Evolutionary conservation across 2,888 invertebrate species (phyloP).

Genomic region (Dioctria linearis): DNA sequence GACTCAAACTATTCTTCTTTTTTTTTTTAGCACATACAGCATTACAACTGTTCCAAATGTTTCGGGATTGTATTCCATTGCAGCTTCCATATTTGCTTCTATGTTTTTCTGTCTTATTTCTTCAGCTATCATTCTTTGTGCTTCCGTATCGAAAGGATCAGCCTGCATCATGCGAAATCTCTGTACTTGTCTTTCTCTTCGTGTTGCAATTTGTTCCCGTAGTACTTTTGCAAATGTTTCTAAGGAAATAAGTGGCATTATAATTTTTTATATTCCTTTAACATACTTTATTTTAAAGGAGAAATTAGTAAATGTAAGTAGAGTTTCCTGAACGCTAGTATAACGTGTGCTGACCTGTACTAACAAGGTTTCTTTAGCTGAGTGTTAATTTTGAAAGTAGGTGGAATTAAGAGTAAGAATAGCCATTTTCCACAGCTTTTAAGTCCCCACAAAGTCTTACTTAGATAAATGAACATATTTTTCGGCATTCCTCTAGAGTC

Average conservation of each 20-base stretch:
- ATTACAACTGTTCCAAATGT: slow-evolving; percentile 98
- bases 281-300: too few species aligned
- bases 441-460: too few species aligned
- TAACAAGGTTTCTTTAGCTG: too few species aligned
- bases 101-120: slow-evolving; percentile 97
- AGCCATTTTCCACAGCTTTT: too few species aligned
- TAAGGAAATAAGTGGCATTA: slow-evolving; percentile 64
- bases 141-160: slow-evolving; percentile 96
- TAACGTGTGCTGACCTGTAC: too few species aligned
- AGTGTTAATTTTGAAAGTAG: too few species aligned
- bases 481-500: too few species aligned
- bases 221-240: slow-evolving; percentile 86
- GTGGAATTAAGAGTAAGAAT: too few species aligned
- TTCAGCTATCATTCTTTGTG: slow-evolving; percentile 94
- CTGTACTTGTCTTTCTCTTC: slow-evolving; percentile 86
- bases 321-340: too few species aligned
- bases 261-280: not conserved
- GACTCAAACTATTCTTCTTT: slow-evolving; percentile 30
- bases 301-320: too few species aligned
- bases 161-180: slow-evolving; percentile 91
- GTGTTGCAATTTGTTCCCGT: slow-evolving; percentile 85
- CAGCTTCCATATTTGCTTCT: slow-evolving; percentile 98
- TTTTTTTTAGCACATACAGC: slow-evolving; percentile 74
- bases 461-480: too few species aligned
- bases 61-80: slow-evolving; percentile 99